Evolutionary conservation across 2,888 invertebrate species (phyloP), one percentile per base, ranked within the genome.

Genomic region (Pemphredon lugubris): DNA sequence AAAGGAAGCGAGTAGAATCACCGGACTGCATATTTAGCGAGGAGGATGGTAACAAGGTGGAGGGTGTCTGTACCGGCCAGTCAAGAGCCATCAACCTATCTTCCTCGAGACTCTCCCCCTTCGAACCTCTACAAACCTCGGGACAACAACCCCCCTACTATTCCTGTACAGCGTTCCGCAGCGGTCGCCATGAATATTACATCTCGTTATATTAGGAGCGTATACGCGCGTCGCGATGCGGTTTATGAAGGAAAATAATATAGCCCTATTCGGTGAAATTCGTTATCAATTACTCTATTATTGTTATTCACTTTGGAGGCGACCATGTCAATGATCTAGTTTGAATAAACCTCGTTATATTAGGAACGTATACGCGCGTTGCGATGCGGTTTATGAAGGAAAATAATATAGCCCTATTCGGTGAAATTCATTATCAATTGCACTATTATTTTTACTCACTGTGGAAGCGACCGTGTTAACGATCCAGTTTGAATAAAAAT

Each of bases 121-220:
- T 68, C 51, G 45, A 69, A 54, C 64, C 60, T 58, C 34, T 42
- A 45, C 44, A 61, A 57, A 71, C 66, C 66, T 48, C 71, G 44
- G 71, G 64, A 68, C 76, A 73, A 77, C 77, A 73, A 75, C 70
- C 75, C 73, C 60, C 59, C 61, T n/a, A n/a, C 59, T 63, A 30
- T 63, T n/a, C 58, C 42, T 42, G 9, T 37, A 63, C 40, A 42
- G 40, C 54, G 47, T 54, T 44, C 71, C n/a, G 26, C 61, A 45
- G 34, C 44, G 53, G 60, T 73, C 54, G 21, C 67, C 73, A 83
- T 84, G 81, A 84, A 84, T 84, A 80, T 82, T 81, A 65, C 79
- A 82, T 79, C 69, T 58, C 67, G 72, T 82, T 79, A 77, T 82
- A 69, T 60, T 47, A 48, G 20, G 32, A 18, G 48, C 30, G 20